Evolutionary conservation across 1,140 invertebrate genomes (phyloP).

Genomic region (Harpegnathos saltator): DNA sequence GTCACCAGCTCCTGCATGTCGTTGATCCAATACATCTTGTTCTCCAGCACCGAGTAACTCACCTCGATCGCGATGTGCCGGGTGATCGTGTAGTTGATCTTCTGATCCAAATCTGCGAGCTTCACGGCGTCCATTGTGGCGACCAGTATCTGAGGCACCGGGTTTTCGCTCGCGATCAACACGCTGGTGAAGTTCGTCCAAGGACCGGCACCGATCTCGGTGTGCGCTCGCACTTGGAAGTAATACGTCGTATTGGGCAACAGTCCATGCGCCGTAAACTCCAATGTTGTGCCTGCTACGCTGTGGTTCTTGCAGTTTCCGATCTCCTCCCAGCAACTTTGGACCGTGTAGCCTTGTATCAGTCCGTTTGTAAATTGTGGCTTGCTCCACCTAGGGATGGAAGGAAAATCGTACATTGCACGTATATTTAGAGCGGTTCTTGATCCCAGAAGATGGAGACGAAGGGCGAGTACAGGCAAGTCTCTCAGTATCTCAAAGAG

Average conservation of each 20-base stretch:
- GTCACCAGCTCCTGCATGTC: conserved; percentile 92
- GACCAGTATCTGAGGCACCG: conserved; percentile 92
- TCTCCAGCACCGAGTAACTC: conserved; percentile 89
- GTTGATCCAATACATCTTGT: conserved; percentile 94
- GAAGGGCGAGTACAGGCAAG: too few species aligned
- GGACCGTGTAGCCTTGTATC: conserved; percentile 90
- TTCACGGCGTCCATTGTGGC: conserved; percentile 90
- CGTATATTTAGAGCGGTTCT: too few species aligned
- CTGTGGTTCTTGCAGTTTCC: conserved; percentile 77
- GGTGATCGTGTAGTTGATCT: conserved; percentile 86
- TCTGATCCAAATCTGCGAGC: conserved; percentile 91
- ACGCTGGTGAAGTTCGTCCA: conserved; percentile 88
- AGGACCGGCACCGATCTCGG: conserved; percentile 90
- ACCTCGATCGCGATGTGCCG: conserved; percentile 89
- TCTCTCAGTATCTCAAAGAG: too few species aligned
- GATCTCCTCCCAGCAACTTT: conserved; percentile 85
- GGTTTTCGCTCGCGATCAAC: conserved; percentile 89
- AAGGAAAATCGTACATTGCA: conserved; percentile 46
- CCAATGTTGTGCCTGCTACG: conserved; percentile 76
- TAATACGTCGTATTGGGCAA: conserved; percentile 89
- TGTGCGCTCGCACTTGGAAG: conserved; percentile 93
- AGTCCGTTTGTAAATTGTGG: conserved; percentile 91
- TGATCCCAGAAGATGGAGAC: too few species aligned
- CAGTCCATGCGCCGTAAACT: conserved; percentile 88
- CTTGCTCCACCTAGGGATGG: conserved; percentile 91